These are phyloP conservation scores for Cephalopachus bancanus DNA, from an alignment of 2,797 vertebrate species.

Conservation along the genomic window DNA sequence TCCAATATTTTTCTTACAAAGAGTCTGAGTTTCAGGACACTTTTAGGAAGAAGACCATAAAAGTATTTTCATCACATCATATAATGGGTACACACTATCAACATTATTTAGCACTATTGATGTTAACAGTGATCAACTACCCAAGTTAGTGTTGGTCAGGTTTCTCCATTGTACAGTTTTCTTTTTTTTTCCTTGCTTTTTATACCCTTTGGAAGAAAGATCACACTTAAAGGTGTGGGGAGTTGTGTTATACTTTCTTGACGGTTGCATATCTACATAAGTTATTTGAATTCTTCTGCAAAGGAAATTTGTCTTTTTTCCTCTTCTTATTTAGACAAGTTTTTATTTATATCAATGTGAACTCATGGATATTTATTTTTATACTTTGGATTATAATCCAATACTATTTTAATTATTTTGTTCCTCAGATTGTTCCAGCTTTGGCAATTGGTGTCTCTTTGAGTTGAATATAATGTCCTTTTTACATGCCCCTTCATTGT, in stretches of 20 bases:
- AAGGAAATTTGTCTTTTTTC: not conserved
- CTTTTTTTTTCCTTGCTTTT: not conserved
- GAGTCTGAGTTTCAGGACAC: not conserved
- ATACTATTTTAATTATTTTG: not conserved
- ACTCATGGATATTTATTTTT: not conserved
- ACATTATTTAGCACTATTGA: not conserved
- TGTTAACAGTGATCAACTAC: not conserved
- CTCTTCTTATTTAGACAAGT: not conserved
- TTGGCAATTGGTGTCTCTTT: not conserved
- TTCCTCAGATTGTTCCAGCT: not conserved
- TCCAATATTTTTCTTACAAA: not conserved
- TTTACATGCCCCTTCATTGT: not conserved
- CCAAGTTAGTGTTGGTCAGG: not conserved
- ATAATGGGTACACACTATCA: not conserved
- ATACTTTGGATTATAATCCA: not conserved
- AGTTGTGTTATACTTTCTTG: not conserved
- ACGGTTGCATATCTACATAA: not conserved
- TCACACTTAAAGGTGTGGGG: not conserved
- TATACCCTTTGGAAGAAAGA: not conserved
- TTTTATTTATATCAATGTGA: not conserved
- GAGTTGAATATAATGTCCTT: not conserved
- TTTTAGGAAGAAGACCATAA: not conserved
- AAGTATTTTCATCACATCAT: not conserved
- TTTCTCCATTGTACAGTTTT: not conserved
- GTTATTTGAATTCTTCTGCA: conserved; percentile 1